phyloP scores from a whole-genome alignment of 2,888 invertebrate genomes.

The Tineola bisselliella region DNA sequence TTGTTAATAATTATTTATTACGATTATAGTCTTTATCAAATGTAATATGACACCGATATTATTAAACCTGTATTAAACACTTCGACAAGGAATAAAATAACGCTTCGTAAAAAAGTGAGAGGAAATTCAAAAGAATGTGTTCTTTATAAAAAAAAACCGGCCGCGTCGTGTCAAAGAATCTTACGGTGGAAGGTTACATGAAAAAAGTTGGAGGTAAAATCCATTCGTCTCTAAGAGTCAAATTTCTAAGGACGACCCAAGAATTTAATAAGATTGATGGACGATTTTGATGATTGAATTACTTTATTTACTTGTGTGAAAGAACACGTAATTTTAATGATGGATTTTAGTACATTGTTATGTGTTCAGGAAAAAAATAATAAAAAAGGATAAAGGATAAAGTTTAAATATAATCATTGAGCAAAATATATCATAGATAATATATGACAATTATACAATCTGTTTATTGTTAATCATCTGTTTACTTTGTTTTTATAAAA shows the following conservation, averaged over 20 bases:
- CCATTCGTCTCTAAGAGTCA: background rate
- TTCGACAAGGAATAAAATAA: background rate
- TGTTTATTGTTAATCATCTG: too few relatives aligned
- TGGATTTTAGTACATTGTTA: too few relatives aligned
- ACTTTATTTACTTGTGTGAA: background rate
- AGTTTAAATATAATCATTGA: too few relatives aligned
- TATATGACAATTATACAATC: too few relatives aligned
- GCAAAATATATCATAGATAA: too few relatives aligned
- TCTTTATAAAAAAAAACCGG: background rate
- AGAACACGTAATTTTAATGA: too few relatives aligned
- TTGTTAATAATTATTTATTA: too few relatives aligned
- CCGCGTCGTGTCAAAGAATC: background rate
- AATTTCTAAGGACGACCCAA: background rate
- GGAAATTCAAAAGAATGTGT: background rate
- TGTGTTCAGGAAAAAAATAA: too few relatives aligned
- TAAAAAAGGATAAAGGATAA: too few relatives aligned
- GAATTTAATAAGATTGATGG: background rate
- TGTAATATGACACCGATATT: background rate
- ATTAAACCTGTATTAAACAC: conserved; percentile 1
- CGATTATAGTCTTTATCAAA: background rate
- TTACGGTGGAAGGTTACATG: background rate
- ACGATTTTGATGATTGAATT: background rate
- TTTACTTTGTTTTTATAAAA: too few relatives aligned
- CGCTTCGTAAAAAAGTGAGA: background rate
- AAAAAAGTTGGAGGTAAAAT: background rate